Base-by-base conservation (phyloP, 2,113 vertebrate species). In the Nettapus auritus region DNA sequence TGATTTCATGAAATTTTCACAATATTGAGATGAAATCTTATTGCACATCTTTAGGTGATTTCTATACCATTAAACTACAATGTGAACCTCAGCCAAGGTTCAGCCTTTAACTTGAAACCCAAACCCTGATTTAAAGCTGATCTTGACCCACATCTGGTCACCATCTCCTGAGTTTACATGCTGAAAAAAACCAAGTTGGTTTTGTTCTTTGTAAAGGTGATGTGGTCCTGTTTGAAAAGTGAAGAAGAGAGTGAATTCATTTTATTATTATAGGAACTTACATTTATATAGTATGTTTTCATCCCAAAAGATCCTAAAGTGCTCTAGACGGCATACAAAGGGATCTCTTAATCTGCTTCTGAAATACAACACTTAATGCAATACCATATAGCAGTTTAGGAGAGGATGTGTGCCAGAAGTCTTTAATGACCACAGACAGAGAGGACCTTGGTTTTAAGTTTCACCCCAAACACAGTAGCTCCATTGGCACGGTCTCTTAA, bases 401-500 rank as follows among this genome's bases (percentile, higher is more conserved):
- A 79, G 52, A 88, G 16, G 56, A 82, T 38, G 29, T 16, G 59
- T 60, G 71, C 36, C 78, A 80, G 56, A 88, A 88, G 28, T n/a
- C 34, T 78, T 93, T 75, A 81, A 88, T 56, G 71, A 81, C 29
- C 67, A 70, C 38, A 90, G 53, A 17, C 5, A 36, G 67, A 36
- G 26, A 64, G 50, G 29, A 38, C 42, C 18, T 91, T 52, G 46
- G 75, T 81, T 96, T 95, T 75, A 93, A 52, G 34, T 95, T 94
- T 90, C 76, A 78, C 62, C 13, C 36, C 50, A 83, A 94, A 56
- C 26, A 34, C 33, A 64, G 79, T 66, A 91, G 85, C 48, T 80
- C 56, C 42, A 71, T 44, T 76, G 93, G 56, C 67, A 60, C 1
- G 9, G 56, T 20, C 38, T 88, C 48, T 68, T 67, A 73, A 88